phyloP scores from a whole-genome alignment of 2,888 invertebrate genomes.

The Selenia dentaria region DNA sequence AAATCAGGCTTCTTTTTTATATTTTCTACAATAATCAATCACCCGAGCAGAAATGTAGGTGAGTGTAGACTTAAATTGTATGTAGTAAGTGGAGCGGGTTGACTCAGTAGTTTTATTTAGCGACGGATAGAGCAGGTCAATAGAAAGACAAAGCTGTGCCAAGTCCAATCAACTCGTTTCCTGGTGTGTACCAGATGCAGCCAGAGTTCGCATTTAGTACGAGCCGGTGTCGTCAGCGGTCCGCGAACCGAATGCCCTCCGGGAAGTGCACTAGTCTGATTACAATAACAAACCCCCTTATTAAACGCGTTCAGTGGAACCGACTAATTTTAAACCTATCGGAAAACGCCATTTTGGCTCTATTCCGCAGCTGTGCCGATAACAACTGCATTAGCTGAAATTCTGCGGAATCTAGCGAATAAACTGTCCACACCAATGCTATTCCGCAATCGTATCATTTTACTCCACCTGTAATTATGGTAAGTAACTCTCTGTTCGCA shows the following conservation, averaged over 20 bases:
- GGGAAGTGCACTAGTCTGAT: constrained; percentile 50
- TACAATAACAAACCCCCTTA: constrained; percentile 50
- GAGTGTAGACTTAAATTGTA: constrained; percentile 6
- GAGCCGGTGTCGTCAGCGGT: constrained; percentile 46
- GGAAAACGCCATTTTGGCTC: constrained; percentile 47
- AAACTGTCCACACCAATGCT: constrained; percentile 53
- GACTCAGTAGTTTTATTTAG: constrained; percentile 18
- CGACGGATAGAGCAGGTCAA: constrained; percentile 47
- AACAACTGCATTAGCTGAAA: constrained; percentile 46
- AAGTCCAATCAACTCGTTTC: constrained; percentile 59
- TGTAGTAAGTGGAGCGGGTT: constrained; percentile 13
- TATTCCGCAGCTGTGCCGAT: constrained; percentile 43
- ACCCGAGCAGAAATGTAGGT: no score
- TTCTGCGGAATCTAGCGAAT: constrained; percentile 39
- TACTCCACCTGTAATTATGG: constrained; percentile 53
- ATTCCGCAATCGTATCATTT: constrained; percentile 57
- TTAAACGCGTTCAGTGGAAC: constrained; percentile 50
- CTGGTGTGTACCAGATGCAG: constrained; percentile 51
- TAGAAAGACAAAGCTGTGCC: constrained; percentile 57
- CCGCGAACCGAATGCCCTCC: constrained; percentile 46
- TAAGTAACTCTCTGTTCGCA: constrained; percentile 53
- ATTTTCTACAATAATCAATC: no score
- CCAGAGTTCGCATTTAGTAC: constrained; percentile 48
- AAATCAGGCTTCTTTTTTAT: no score
- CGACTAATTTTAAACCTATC: constrained; percentile 59